phyloP scores from a whole-genome alignment of 2,888 invertebrate genomes.

The Aspidiotus destructor region DNA sequence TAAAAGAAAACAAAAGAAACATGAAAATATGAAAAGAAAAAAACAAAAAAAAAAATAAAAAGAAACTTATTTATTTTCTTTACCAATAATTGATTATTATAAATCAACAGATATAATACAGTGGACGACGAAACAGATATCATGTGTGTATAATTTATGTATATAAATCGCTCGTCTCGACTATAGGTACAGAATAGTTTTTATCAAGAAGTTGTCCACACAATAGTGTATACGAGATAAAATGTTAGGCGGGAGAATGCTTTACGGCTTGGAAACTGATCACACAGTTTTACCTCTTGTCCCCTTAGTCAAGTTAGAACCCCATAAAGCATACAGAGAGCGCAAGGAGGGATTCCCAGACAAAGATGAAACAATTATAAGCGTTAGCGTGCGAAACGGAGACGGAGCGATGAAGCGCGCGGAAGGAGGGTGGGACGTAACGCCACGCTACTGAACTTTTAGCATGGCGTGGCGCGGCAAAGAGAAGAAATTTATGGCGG shows the following conservation, averaged over 20 bases:
- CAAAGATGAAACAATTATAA: slow-evolving; percentile 32
- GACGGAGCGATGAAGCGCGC: slow-evolving; percentile 17
- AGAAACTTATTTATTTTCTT: no score
- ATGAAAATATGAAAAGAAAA: neutral
- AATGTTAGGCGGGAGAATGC: slow-evolving; percentile 36
- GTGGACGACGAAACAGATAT: no score
- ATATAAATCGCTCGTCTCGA: no score
- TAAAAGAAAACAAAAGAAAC: neutral
- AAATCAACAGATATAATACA: no score
- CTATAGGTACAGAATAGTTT: slow-evolving; percentile 8
- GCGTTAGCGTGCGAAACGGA: slow-evolving; percentile 19
- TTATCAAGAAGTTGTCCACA: slow-evolving; percentile 33
- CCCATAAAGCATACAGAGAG: slow-evolving; percentile 29
- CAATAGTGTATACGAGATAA: slow-evolving; percentile 36
- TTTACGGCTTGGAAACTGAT: slow-evolving; percentile 36
- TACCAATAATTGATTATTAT: no score
- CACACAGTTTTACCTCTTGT: slow-evolving; percentile 27
- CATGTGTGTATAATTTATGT: no score
- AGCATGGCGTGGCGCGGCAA: neutral
- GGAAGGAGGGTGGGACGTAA: slow-evolving; percentile 3
- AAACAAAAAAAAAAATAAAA: no score
- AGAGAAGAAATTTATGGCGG: slow-evolving; percentile 28
- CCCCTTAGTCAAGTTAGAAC: slow-evolving; percentile 22
- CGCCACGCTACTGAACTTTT: slow-evolving; percentile 24
- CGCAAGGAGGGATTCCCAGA: slow-evolving; percentile 29